Percentiles rank a stretch among this genome's conserved stretches.
These are phyloP conservation scores for Amazona ochrocephala DNA, from an alignment of 2,797 vertebrate species.

Conservation along the genomic window DNA sequence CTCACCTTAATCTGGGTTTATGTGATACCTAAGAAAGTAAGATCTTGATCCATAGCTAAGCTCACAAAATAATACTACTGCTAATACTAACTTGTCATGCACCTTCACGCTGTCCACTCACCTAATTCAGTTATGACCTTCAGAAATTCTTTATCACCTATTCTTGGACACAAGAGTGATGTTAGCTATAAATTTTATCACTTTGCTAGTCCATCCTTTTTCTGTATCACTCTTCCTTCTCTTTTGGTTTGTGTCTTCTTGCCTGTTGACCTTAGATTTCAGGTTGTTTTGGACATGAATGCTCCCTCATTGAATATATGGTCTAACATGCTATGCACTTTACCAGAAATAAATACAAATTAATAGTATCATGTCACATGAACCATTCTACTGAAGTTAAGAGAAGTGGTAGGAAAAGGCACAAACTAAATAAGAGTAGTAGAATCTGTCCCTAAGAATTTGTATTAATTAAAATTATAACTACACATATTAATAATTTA, in stretches of 20 bases:
- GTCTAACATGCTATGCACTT: not conserved
- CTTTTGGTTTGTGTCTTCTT: not conserved
- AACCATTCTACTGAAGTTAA: not conserved
- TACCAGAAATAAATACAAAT: slow-evolving; percentile 36
- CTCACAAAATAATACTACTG: slow-evolving; percentile 20
- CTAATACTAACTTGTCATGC: slow-evolving; percentile 31
- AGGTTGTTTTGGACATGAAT: not conserved
- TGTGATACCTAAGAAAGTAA: slow-evolving; percentile 31
- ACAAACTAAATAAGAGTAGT: slow-evolving; percentile 8
- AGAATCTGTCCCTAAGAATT: slow-evolving; percentile 53
- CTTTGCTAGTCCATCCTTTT: not conserved
- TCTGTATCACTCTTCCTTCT: not conserved
- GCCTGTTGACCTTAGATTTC: not conserved
- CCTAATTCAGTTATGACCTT: slow-evolving; percentile 47
- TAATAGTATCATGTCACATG: not conserved
- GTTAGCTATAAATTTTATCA: slow-evolving; percentile 50
- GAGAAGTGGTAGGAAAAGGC: slow-evolving; percentile 15
- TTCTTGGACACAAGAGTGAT: slow-evolving; percentile 31
- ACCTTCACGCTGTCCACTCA: not conserved
- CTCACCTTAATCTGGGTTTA: slow-evolving; percentile 46
- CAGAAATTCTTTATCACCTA: slow-evolving; percentile 51
- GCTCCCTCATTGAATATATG: not conserved
- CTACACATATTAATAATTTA: slow-evolving; percentile 57
- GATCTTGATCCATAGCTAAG: slow-evolving; percentile 60
- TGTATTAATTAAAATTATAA: slow-evolving; percentile 68